These are phyloP conservation scores for Augochlora pura DNA, from an alignment of 1,140 invertebrate genomes.

Conservation along the genomic window DNA sequence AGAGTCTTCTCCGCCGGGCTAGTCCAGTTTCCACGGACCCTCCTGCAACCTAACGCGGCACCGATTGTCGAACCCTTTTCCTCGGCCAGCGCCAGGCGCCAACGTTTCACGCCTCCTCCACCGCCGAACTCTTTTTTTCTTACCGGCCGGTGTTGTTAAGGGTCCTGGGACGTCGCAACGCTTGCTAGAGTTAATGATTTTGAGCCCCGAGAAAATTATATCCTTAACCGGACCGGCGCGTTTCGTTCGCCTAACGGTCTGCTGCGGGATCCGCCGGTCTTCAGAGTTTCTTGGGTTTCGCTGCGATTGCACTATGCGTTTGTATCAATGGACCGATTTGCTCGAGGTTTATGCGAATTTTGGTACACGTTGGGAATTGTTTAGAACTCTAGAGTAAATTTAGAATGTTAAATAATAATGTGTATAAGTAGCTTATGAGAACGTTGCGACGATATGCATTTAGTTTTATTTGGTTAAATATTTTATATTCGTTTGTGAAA, in stretches of 20 bases:
- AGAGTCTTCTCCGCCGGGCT: neutral
- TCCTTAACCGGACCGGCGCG: neutral
- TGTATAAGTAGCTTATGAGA: no score
- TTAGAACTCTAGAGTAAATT: no score
- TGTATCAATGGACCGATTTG: no score
- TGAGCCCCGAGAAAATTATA: slow-evolving; percentile 30
- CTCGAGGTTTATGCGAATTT: no score
- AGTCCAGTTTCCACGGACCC: slow-evolving; percentile 60
- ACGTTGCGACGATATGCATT: no score
- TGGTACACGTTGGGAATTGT: no score
- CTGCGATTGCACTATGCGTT: no score
- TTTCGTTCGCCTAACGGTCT: neutral
- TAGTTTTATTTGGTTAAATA: no score
- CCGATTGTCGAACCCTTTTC: slow-evolving; percentile 64
- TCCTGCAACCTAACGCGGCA: neutral
- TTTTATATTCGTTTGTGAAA: no score
- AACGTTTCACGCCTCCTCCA: slow-evolving; percentile 70
- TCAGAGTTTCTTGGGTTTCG: no score
- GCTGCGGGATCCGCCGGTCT: no score
- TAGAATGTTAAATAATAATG: no score
- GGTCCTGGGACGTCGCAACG: slow-evolving; percentile 29
- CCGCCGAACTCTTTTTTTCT: slow-evolving; percentile 42
- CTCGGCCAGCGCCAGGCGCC: slow-evolving; percentile 70
- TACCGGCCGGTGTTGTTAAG: slow-evolving; percentile 23
- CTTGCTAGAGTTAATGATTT: slow-evolving; percentile 43